Percentiles rank a stretch among this genome's conserved stretches.
phyloP scores from a whole-genome alignment of 2,888 invertebrate species.

The Orchesella flavescens region DNA sequence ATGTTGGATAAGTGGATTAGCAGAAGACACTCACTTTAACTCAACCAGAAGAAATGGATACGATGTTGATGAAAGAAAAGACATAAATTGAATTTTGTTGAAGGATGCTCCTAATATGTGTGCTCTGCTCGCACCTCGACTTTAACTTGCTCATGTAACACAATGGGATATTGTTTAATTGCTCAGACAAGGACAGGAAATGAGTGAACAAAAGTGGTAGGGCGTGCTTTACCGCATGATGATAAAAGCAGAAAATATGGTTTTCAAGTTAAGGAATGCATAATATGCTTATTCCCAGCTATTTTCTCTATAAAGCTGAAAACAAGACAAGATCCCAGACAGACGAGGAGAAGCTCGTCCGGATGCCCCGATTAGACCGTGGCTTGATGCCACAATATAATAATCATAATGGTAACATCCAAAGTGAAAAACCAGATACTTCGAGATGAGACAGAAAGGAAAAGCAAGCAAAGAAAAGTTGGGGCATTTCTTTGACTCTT shows the following conservation, averaged over 20 bases:
- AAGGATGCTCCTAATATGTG: neutral
- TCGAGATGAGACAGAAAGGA: neutral
- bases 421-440: constrained; percentile 15
- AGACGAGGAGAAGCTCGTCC: constrained; percentile 1
- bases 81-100: neutral
- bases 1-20: constrained; percentile 37
- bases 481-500: constrained; percentile 1
- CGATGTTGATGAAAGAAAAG: constrained; percentile 15
- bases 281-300: no score
- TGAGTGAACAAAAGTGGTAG: constrained; percentile 42
- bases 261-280: neutral
- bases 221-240: constrained; percentile 18
- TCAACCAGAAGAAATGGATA: neutral
- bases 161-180: constrained; percentile 60
- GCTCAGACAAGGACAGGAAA: constrained; percentile 60
- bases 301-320: neutral
- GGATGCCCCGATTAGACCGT: constrained; percentile 57
- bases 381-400: constrained; percentile 41
- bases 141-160: constrained; percentile 2
- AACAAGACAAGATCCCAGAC: neutral
- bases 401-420: constrained; percentile 6
- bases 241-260: constrained; percentile 22
- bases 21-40: constrained; percentile 11
- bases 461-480: constrained; percentile 16
- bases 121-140: neutral